Conservation (phyloP, 2,113 vertebrate genomes). For the Dinomys branickii region DNA sequence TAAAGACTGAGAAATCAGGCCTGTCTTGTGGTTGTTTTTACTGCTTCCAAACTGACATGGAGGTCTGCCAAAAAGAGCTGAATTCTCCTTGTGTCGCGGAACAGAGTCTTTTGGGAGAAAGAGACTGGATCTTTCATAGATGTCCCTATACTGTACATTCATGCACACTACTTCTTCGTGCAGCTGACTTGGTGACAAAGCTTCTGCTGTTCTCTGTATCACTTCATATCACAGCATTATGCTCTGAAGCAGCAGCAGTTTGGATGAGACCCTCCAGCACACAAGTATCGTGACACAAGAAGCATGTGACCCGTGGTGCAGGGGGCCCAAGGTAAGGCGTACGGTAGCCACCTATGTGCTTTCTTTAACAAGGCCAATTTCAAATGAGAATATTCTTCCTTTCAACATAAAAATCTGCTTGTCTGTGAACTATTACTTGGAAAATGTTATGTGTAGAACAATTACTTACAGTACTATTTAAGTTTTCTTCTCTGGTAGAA, state of each 20-base stretch:
- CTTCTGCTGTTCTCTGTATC: slow-evolving; percentile 84
- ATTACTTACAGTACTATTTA: background rate
- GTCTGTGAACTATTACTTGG: background rate
- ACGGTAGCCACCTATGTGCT: slow-evolving; percentile 52
- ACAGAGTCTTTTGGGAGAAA: slow-evolving; percentile 83
- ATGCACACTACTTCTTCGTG: slow-evolving; percentile 82
- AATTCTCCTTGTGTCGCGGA: slow-evolving; percentile 87
- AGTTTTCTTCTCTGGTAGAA: background rate
- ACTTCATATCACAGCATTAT: slow-evolving; percentile 78
- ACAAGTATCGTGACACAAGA: slow-evolving; percentile 57
- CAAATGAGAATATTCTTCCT: slow-evolving; percentile 24
- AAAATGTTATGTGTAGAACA: background rate
- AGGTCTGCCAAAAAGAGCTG: slow-evolving; percentile 86
- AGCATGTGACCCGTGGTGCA: slow-evolving; percentile 62
- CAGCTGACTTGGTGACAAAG: slow-evolving; percentile 87
- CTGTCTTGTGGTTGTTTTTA: slow-evolving; percentile 80
- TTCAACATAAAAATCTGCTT: background rate
- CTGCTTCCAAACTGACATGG: slow-evolving; percentile 84
- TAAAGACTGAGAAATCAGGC: slow-evolving; percentile 81
- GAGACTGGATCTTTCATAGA: slow-evolving; percentile 87
- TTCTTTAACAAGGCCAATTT: slow-evolving; percentile 56
- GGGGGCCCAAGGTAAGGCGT: slow-evolving; percentile 77
- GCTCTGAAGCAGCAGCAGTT: slow-evolving; percentile 62
- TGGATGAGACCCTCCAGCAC: slow-evolving; percentile 26
- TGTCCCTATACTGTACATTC: slow-evolving; percentile 85